Base-by-base conservation (phyloP, 2,888 invertebrate species). In the Lepidocyrtinus sp. region DNA sequence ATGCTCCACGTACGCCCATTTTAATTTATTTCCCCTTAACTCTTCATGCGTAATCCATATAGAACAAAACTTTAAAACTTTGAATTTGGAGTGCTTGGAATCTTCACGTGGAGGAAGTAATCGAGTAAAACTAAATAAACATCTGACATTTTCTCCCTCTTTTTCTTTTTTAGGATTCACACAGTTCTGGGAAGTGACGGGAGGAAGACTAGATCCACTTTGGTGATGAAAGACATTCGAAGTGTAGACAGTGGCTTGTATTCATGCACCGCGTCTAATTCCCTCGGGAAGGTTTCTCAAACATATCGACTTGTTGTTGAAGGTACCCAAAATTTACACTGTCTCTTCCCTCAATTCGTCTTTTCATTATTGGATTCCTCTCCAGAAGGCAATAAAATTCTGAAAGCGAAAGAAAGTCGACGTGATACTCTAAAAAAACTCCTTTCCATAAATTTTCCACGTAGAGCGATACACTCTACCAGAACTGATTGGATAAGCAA, bases 181-280 rank as follows among this genome's bases (percentile, higher is more conserved):
- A 84, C 85, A 2, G 71, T 78, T 24, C 63, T 82, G 59, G 78
- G 81, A 71, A 82, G 69, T 64, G 84, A 84, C n/a, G 85, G 83
- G 62, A 82, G 83, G 67, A 85, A 82, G 67, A 82, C 85, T 62
- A 81, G 82, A 75, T 76, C 82, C 27, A 86, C 83, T 67, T 75
- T 86, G 36, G 82, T 85, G 74, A 83, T 86, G 82, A 85, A 84
- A 70, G 84, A 86, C 73, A 79, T 84, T 36, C 74, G 84, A 50
- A 82, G 82, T 75, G 82, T 81, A 36, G 84, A 84, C 81, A 79
- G 73, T 55, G 84, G 82, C 21, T 61, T 82, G 75, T 85, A 84
- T 68, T 76, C 77, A 72, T 86, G 86, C 69, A 45, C 55, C 19
- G 86, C 84, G 26, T 83, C 77, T 15, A 86, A 86, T 79, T 77